These are phyloP conservation scores for Thunnus maccoyii DNA, from an alignment of 2,113 vertebrate genomes.

Conservation along the genomic window DNA sequence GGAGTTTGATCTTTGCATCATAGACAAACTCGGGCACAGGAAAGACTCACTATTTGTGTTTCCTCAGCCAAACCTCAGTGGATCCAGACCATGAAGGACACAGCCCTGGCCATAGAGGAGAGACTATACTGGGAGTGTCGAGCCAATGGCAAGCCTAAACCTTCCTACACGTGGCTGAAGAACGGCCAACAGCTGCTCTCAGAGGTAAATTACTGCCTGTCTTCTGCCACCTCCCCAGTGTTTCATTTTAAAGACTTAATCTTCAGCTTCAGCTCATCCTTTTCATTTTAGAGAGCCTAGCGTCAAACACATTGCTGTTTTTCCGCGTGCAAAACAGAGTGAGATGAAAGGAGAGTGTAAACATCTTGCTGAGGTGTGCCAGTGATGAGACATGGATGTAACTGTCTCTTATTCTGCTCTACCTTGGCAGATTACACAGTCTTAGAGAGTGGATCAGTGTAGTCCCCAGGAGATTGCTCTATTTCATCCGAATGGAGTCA, in stretches of 20 bases:
- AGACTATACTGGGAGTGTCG: constrained; percentile 91
- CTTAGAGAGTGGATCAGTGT: constrained; percentile 73
- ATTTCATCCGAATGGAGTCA: constrained; percentile 75
- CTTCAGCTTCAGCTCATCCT: constrained; percentile 50
- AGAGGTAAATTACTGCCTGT: constrained; percentile 86
- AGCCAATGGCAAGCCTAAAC: constrained; percentile 93
- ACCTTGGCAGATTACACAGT: constrained; percentile 76
- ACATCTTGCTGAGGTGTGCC: constrained; percentile 67
- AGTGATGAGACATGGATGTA: constrained; percentile 73
- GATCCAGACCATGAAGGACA: constrained; percentile 90
- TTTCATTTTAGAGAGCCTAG: constrained; percentile 38
- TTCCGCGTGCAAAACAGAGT: constrained; percentile 53
- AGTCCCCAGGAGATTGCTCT: constrained; percentile 70
- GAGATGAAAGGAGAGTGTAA: constrained; percentile 67
- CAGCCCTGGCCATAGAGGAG: constrained; percentile 90
- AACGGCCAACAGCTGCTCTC: constrained; percentile 88
- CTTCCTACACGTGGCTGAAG: constrained; percentile 93
- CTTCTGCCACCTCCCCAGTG: constrained; percentile 48
- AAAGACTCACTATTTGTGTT: constrained; percentile 49
- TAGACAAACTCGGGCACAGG: too few species aligned
- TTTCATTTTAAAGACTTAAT: constrained; percentile 72
- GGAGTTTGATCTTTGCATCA: too few species aligned
- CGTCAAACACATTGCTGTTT: constrained; percentile 46
- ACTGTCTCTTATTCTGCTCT: constrained; percentile 62
- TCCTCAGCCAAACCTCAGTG: constrained; percentile 94